phyloP scores from a whole-genome alignment of 2,797 vertebrate genomes.

The Valencia hispanica region DNA sequence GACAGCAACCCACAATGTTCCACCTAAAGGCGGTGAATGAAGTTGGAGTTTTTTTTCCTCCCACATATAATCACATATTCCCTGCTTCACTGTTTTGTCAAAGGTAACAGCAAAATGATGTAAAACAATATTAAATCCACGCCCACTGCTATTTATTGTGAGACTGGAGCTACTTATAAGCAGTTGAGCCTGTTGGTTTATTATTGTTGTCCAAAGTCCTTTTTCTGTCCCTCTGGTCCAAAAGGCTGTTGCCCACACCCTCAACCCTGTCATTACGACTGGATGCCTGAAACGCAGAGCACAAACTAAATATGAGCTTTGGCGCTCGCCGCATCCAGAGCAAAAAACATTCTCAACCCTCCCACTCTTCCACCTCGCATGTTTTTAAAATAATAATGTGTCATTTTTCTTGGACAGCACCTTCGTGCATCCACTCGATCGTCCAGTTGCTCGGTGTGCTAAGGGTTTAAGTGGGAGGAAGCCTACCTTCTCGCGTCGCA shows the following conservation, averaged over 20 bases:
- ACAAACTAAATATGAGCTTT: constrained; percentile 84
- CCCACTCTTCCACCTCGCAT: constrained; percentile 76
- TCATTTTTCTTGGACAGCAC: constrained; percentile 77
- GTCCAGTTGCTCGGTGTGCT: constrained; percentile 56
- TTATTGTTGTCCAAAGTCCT: constrained; percentile 77
- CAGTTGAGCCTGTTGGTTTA: constrained; percentile 67
- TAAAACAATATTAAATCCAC: constrained; percentile 36
- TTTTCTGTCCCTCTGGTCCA: constrained; percentile 73
- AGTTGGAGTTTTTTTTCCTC: constrained; percentile 21
- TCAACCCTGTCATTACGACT: constrained; percentile 82
- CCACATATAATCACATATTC: constrained; percentile 34
- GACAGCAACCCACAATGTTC: constrained; percentile 34
- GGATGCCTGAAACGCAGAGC: constrained; percentile 76
- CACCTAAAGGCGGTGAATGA: constrained; percentile 38
- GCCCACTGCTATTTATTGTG: constrained; percentile 52
- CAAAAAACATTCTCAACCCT: constrained; percentile 66
- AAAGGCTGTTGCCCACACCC: constrained; percentile 73
- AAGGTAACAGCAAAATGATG: constrained; percentile 40
- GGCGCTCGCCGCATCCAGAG: constrained; percentile 66
- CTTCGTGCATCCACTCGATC: constrained; percentile 41
- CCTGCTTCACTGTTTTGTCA: constrained; percentile 36
- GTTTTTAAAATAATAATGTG: constrained; percentile 82
- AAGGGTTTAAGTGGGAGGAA: constrained; percentile 52
- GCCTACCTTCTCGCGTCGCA: constrained; percentile 41
- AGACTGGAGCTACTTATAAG: constrained; percentile 51